Evolutionary conservation across 1,140 invertebrate genomes (phyloP).

Genomic region (Rhopalosiphum maidis): DNA sequence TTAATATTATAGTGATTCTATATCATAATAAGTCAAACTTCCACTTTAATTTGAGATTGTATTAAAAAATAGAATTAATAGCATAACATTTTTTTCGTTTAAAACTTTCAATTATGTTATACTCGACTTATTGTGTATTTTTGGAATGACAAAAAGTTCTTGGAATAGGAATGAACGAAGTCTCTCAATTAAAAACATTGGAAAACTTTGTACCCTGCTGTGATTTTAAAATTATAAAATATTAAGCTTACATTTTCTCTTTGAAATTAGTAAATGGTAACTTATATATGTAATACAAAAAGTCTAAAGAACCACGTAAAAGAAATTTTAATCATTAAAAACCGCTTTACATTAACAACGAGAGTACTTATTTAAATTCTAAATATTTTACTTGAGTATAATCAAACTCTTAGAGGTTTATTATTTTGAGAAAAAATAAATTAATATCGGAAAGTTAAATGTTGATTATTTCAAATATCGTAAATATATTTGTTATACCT

Average conservation of each 20-base stretch:
- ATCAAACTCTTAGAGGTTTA: neutral
- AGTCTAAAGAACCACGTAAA: neutral
- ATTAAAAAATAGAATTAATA: neutral
- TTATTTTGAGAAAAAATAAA: neutral
- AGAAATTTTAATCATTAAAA: slow-evolving; percentile 8
- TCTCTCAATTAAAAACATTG: neutral
- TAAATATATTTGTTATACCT: neutral
- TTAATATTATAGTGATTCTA: neutral
- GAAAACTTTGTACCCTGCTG: neutral
- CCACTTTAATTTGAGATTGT: neutral
- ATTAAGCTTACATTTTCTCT: neutral
- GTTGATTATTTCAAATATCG: neutral
- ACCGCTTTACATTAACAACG: neutral
- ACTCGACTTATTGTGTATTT: neutral
- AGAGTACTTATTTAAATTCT: neutral
- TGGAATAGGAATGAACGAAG: neutral
- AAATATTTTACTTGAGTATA: neutral
- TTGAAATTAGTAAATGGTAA: neutral
- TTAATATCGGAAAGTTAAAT: neutral
- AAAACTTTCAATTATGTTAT: neutral
- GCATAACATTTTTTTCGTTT: neutral
- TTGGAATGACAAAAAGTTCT: neutral
- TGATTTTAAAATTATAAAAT: neutral
- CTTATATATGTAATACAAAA: slow-evolving; percentile 11
- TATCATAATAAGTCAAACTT: neutral